These are phyloP conservation scores for Patella vulgata DNA, from an alignment of 1,140 invertebrate genomes.

Conservation along the genomic window DNA sequence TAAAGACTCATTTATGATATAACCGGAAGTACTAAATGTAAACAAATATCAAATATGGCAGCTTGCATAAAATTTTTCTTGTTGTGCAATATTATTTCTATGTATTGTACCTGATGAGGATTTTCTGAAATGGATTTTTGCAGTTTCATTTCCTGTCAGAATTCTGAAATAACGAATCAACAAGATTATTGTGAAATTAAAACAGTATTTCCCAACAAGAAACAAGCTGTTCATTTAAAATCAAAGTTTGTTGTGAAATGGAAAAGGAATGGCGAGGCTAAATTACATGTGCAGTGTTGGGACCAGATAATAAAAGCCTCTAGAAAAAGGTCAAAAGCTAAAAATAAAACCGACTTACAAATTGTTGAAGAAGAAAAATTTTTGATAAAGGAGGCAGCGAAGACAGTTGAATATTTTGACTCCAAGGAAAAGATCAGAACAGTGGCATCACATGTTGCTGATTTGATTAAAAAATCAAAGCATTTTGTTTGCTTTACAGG, in stretches of 20 bases:
- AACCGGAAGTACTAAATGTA: too few species aligned
- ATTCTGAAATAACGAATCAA: too few species aligned
- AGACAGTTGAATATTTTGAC: slow-evolving; percentile 54
- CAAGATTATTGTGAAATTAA: slow-evolving; percentile 32
- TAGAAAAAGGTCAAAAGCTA: background rate
- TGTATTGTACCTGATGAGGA: too few species aligned
- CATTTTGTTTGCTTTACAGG: slow-evolving; percentile 60
- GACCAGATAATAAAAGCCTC: slow-evolving; percentile 18
- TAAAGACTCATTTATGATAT: too few species aligned
- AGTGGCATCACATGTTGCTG: slow-evolving; percentile 38
- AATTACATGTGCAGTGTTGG: slow-evolving; percentile 45
- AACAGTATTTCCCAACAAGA: slow-evolving; percentile 42
- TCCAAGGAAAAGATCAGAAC: slow-evolving; percentile 28
- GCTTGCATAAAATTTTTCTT: too few species aligned
- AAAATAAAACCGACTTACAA: background rate
- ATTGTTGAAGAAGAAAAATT: slow-evolving; percentile 45
- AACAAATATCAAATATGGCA: too few species aligned
- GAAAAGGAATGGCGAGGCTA: slow-evolving; percentile 43
- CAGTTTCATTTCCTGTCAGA: too few species aligned
- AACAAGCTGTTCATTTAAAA: too few species aligned
- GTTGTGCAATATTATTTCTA: too few species aligned
- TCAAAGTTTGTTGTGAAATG: slow-evolving; percentile 31
- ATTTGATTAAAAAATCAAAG: slow-evolving; percentile 38
- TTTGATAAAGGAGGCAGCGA: slow-evolving; percentile 44
- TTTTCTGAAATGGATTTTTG: too few species aligned